These are phyloP conservation scores for Guaruba guarouba DNA, from an alignment of 2,113 vertebrate species.

Conservation along the genomic window DNA sequence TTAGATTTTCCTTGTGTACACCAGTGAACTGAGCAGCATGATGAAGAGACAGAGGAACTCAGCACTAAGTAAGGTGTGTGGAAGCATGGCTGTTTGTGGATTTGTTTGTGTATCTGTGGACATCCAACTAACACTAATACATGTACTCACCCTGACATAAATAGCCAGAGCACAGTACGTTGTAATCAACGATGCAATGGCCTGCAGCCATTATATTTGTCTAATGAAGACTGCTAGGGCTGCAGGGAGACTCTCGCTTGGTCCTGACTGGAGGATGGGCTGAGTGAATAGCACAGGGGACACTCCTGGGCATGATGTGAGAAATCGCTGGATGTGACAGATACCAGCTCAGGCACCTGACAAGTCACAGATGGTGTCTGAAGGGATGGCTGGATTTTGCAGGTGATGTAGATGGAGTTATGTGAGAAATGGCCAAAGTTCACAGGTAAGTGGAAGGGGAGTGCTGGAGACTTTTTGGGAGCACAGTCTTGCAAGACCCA, in stretches of 20 bases:
- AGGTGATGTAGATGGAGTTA: neutral
- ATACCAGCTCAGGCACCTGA: rapidly evolving
- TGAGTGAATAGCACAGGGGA: neutral
- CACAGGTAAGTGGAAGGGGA: neutral
- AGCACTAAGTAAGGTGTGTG: neutral
- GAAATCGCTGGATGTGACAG: rapidly evolving
- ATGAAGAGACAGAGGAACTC: neutral
- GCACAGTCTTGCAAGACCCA: neutral
- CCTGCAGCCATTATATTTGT: neutral
- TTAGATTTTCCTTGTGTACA: neutral
- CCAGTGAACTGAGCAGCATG: neutral
- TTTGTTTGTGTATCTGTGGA: neutral
- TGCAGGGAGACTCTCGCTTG: neutral
- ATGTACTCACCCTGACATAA: neutral
- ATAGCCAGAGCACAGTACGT: neutral
- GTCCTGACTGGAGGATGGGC: neutral
- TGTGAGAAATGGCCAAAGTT: neutral
- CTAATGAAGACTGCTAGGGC: neutral
- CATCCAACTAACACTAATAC: rapidly evolving
- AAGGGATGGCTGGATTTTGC: neutral
- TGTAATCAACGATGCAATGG: neutral
- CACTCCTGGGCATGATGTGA: neutral
- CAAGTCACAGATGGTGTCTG: neutral
- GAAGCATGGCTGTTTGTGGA: neutral
- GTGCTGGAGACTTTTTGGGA: neutral